These are phyloP conservation scores for Morpho deidamia DNA, from an alignment of 2,888 invertebrate genomes.

Conservation along the genomic window DNA sequence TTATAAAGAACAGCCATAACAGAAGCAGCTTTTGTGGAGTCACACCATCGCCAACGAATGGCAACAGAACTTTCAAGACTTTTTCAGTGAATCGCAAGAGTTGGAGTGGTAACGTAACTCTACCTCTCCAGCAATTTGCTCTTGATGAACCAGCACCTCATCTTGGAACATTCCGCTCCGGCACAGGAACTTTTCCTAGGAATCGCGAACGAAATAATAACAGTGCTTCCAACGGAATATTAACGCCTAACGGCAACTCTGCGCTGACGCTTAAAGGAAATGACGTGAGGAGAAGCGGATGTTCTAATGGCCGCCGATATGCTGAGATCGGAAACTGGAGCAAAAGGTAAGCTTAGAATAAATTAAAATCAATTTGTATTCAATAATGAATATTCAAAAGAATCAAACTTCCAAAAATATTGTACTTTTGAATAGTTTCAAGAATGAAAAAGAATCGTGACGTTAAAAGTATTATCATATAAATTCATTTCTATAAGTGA, in stretches of 20 bases:
- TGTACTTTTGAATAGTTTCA: no score
- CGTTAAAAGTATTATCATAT: no score
- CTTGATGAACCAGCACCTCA: conserved; percentile 63
- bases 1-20: conserved; percentile 75
- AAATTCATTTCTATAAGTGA: no score
- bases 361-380: neutral
- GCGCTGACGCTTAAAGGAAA: conserved; percentile 71
- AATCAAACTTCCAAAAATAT: neutral
- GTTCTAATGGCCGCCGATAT: conserved; percentile 74
- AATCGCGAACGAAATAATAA: conserved; percentile 73
- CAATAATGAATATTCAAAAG: conserved; percentile 1
- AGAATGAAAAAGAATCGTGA: no score
- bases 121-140: conserved; percentile 68
- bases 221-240: conserved; percentile 64
- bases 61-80: conserved; percentile 70
- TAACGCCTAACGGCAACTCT: conserved; percentile 74
- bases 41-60: conserved; percentile 61
- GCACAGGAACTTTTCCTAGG: conserved; percentile 72
- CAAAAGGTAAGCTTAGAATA: conserved; percentile 64
- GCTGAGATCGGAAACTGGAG: conserved; percentile 80
- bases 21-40: conserved; percentile 76
- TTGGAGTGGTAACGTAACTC: conserved; percentile 75
- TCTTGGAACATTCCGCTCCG: conserved; percentile 70
- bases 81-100: conserved; percentile 74
- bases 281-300: conserved; percentile 74